A percentile compares a stretch with the other conserved stretches of the same genome.
Evolutionary conservation across 1,140 invertebrate genomes (phyloP).

Genomic region (Aphaenogaster floridana): DNA sequence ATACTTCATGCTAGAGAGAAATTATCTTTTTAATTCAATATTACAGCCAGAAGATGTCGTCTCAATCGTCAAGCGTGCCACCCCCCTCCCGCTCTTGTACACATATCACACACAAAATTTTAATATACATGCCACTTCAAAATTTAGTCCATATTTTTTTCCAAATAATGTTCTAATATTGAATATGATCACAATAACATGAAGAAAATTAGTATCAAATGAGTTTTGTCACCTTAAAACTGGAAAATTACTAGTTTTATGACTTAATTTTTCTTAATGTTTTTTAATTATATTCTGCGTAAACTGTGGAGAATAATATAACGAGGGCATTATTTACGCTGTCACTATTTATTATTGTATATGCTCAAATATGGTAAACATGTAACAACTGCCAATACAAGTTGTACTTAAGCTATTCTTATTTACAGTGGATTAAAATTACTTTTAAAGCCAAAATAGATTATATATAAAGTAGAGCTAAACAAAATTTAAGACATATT

Average conservation of each 20-base stretch:
- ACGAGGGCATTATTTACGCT: neutral
- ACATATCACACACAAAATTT: neutral
- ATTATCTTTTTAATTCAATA: neutral
- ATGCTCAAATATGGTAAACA: constrained; percentile 40
- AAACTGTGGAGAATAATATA: neutral
- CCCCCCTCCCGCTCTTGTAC: neutral
- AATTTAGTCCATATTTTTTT: neutral
- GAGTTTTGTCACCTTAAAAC: neutral
- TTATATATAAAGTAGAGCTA: constrained; percentile 1
- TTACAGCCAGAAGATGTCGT: neutral
- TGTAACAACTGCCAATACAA: constrained; percentile 44
- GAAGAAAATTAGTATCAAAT: neutral
- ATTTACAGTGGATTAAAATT: constrained; percentile 58
- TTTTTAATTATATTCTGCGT: neutral
- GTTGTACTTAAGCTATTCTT: constrained; percentile 46
- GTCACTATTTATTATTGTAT: constrained; percentile 22
- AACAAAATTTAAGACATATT: constrained; percentile 20
- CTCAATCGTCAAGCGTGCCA: neutral
- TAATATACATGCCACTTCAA: neutral
- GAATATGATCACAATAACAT: neutral
- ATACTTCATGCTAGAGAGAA: neutral
- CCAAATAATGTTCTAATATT: neutral
- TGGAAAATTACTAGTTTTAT: neutral
- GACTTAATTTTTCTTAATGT: neutral
- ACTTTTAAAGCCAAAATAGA: constrained; percentile 29